A percentile compares a stretch with the other conserved stretches of the same genome.
Conservation (phyloP, 2,888 invertebrate genomes). For the Masnerella sp. region DNA sequence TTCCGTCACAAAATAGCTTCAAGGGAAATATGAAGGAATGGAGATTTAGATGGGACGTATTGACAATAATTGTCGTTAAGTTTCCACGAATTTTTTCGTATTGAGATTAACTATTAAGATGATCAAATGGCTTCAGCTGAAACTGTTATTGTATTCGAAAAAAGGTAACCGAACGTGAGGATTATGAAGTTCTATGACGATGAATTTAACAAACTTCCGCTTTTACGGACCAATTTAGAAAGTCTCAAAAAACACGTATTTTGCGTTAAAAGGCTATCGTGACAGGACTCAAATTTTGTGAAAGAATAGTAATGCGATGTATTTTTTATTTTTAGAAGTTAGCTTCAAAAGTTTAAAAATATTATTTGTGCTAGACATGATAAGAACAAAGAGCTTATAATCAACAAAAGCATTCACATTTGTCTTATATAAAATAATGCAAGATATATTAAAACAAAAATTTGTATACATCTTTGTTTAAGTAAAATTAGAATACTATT, state of each 20-base stretch:
- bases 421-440: too few species aligned
- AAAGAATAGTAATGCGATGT: too few species aligned
- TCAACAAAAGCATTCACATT: too few species aligned
- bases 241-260: slow-evolving; percentile 33
- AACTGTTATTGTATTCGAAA: slow-evolving; percentile 35
- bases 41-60: slow-evolving; percentile 15
- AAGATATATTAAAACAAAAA: too few species aligned
- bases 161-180: slow-evolving; percentile 40
- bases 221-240: slow-evolving; percentile 13
- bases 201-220: slow-evolving; percentile 21
- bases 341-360: too few species aligned
- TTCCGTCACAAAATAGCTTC: slow-evolving; percentile 13
- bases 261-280: slow-evolving; percentile 11
- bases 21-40: slow-evolving; percentile 5
- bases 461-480: too few species aligned
- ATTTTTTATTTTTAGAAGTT: too few species aligned
- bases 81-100: slow-evolving; percentile 32
- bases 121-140: slow-evolving; percentile 3
- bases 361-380: too few species aligned
- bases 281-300: slow-evolving; percentile 7
- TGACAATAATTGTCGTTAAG: slow-evolving; percentile 13
- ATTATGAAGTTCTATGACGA: slow-evolving; percentile 21
- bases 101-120: slow-evolving; percentile 25
- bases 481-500: too few species aligned
- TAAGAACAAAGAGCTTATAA: too few species aligned